phyloP scores from a whole-genome alignment of 2,888 invertebrate genomes.

The Clepsis dumicolana region DNA sequence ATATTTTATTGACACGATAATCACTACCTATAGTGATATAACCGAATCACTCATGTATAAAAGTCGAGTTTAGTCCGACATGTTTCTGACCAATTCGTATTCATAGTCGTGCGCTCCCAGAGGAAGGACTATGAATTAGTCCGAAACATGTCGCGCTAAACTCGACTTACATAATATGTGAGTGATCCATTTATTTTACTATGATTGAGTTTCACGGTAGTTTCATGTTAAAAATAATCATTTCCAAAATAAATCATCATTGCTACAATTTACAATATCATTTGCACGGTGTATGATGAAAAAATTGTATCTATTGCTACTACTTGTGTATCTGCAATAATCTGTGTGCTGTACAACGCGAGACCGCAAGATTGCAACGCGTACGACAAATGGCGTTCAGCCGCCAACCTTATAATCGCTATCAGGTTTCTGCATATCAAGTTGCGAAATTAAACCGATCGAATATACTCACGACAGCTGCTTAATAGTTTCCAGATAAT shows the following conservation, averaged over 20 bases:
- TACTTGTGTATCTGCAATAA: background rate
- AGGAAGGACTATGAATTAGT: too few relatives aligned
- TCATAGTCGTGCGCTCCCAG: too few relatives aligned
- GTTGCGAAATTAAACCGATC: slow-evolving; percentile 47
- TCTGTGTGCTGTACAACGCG: slow-evolving; percentile 19
- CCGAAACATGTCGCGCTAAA: too few relatives aligned
- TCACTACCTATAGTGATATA: too few relatives aligned
- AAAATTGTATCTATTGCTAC: background rate
- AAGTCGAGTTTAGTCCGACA: too few relatives aligned
- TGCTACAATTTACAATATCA: background rate
- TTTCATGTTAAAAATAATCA: too few relatives aligned
- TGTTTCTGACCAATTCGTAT: too few relatives aligned
- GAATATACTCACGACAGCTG: slow-evolving; percentile 28
- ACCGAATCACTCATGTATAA: too few relatives aligned
- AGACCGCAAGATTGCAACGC: slow-evolving; percentile 55
- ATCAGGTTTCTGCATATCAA: slow-evolving; percentile 76
- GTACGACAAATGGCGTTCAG: slow-evolving; percentile 74
- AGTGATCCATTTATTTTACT: too few relatives aligned
- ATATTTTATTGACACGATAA: too few relatives aligned
- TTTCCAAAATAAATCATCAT: background rate
- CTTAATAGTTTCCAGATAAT: slow-evolving; percentile 21
- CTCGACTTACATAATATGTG: too few relatives aligned
- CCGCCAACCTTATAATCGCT: slow-evolving; percentile 69
- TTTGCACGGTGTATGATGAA: background rate
- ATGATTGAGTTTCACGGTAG: too few relatives aligned